Conservation (phyloP, 2,113 vertebrate genomes). For the Fulmarus glacialis region DNA sequence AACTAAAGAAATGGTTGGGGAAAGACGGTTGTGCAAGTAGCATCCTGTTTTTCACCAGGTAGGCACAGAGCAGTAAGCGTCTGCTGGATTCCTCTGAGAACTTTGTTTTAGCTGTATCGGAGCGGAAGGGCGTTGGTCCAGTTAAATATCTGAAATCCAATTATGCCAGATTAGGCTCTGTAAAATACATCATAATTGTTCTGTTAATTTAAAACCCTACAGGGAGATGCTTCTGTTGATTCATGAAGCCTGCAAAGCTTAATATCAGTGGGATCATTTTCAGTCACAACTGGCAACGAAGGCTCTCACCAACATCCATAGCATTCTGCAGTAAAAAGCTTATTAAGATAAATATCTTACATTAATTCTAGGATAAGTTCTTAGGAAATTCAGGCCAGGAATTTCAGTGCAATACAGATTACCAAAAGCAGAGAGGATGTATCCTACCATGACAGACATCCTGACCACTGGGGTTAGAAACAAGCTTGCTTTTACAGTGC, state of each 20-base stretch:
- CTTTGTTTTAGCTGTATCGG: neutral
- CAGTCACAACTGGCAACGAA: neutral
- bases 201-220: constrained; percentile 50
- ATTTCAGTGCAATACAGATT: neutral
- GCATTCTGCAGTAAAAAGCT: neutral
- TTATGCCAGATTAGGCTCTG: constrained; percentile 41
- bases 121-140: neutral
- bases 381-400: neutral
- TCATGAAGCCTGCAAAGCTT: neutral
- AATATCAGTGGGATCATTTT: neutral
- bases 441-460: neutral
- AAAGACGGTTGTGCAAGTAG: neutral
- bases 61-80: neutral
- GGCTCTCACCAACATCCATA: neutral
- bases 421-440: neutral
- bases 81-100: neutral
- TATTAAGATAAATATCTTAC: neutral
- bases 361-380: neutral
- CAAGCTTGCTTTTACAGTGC: neutral
- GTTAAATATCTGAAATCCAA: constrained; percentile 23
- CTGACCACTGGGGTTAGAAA: neutral
- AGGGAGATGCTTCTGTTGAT: constrained; percentile 35
- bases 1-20: neutral
- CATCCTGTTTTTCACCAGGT: neutral
- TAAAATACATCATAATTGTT: constrained; percentile 32